Evolutionary conservation across 2,797 vertebrate species (phyloP).

Genomic region (Limnodromus scolopaceus): DNA sequence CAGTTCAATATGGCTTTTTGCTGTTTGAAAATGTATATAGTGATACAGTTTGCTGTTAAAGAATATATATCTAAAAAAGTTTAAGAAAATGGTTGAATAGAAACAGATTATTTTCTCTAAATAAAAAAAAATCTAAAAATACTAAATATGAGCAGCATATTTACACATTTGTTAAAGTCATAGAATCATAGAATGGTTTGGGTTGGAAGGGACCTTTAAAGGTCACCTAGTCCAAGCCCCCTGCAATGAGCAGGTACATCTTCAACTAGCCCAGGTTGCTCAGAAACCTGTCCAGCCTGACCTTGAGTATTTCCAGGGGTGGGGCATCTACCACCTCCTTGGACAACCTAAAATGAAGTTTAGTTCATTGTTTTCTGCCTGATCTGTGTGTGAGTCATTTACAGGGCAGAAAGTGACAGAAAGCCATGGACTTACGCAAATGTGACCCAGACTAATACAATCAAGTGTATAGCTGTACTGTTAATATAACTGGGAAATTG

Average conservation of each 20-base stretch:
- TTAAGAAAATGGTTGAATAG: not conserved
- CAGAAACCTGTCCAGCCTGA: not conserved
- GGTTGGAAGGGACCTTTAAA: not conserved
- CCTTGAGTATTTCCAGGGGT: not conserved
- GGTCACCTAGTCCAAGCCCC: rapidly evolving
- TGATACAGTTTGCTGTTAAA: not conserved
- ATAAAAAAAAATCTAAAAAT: not conserved
- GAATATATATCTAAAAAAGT: not conserved
- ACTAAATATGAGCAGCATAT: not conserved
- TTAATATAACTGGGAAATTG: not conserved
- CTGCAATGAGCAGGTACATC: rapidly evolving
- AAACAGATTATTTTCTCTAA: not conserved
- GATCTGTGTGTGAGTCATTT: not conserved
- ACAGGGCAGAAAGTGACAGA: not conserved
- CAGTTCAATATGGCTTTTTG: not conserved
- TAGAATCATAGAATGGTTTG: not conserved
- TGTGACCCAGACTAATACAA: not conserved
- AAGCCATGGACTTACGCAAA: not conserved
- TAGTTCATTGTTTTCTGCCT: not conserved
- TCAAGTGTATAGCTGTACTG: not conserved
- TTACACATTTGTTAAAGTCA: not conserved
- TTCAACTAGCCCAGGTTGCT: not conserved
- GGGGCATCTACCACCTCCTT: not conserved
- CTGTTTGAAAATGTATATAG: not conserved
- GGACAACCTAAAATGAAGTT: not conserved